Evolutionary conservation across 2,113 vertebrate species (phyloP).

Genomic region (Peromyscus maniculatus): DNA sequence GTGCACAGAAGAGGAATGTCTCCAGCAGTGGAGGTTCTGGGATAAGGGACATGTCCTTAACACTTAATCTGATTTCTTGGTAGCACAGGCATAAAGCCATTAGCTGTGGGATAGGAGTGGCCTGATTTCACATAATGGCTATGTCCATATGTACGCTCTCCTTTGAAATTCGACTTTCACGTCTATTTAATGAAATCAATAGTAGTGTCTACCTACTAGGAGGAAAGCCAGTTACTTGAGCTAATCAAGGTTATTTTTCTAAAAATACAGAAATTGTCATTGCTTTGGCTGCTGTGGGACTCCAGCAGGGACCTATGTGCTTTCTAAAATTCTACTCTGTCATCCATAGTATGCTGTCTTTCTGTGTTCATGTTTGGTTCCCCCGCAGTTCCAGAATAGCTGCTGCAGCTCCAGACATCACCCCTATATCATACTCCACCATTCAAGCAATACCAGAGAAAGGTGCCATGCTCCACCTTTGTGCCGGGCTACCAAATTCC

Average conservation of each 20-base stretch:
- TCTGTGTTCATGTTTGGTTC: background rate
- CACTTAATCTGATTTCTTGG: background rate
- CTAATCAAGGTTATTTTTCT: background rate
- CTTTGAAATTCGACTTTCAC: background rate
- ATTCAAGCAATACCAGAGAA: background rate
- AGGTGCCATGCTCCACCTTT: background rate
- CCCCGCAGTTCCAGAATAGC: background rate
- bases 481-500: background rate
- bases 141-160: background rate
- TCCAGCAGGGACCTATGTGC: background rate
- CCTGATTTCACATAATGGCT: background rate
- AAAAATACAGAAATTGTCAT: background rate
- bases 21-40: background rate
- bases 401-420: slow-evolving; percentile 26
- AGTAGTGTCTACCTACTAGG: background rate
- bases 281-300: background rate
- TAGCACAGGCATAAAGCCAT: background rate
- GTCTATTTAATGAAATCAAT: background rate
- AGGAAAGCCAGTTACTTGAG: background rate
- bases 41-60: background rate
- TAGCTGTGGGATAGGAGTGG: background rate
- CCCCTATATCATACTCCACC: background rate
- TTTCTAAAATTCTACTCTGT: background rate
- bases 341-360: background rate
- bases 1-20: background rate